These are phyloP conservation scores for Temnothorax rugatulus DNA, from an alignment of 2,888 invertebrate genomes.

Conservation along the genomic window DNA sequence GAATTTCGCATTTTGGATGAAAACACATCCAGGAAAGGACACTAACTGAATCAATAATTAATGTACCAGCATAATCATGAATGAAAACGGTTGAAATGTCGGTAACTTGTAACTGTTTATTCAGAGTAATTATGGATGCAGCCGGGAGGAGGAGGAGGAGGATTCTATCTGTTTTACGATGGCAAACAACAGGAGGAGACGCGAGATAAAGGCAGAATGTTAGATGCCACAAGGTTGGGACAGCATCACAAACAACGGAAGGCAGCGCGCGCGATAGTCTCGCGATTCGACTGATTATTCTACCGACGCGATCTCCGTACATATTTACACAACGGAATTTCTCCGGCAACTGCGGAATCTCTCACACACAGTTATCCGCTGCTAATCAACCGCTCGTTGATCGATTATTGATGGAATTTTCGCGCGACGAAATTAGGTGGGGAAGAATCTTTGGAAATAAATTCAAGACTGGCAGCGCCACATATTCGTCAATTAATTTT, in stretches of 20 bases:
- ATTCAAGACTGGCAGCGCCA: neutral
- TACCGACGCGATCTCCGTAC: constrained; percentile 47
- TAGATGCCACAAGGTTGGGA: constrained; percentile 36
- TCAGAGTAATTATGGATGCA: constrained; percentile 49
- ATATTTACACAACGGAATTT: constrained; percentile 39
- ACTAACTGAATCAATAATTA: constrained; percentile 27
- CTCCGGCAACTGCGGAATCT: neutral
- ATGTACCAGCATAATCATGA: neutral
- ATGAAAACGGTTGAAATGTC: neutral
- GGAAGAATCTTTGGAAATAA: neutral
- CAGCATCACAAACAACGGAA: constrained; percentile 31
- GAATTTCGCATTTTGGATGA: neutral
- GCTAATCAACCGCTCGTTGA: constrained; percentile 37
- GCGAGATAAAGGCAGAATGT: constrained; percentile 48
- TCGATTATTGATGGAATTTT: constrained; percentile 19
- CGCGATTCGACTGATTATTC: constrained; percentile 52
- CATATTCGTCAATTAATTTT: neutral
- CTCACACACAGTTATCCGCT: constrained; percentile 5
- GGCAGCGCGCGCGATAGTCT: constrained; percentile 39
- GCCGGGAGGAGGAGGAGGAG: neutral
- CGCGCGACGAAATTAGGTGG: neutral
- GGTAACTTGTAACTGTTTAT: constrained; percentile 41
- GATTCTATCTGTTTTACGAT: constrained; percentile 45
- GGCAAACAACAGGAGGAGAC: constrained; percentile 37
- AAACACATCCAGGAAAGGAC: neutral